phyloP scores from a whole-genome alignment of 1,140 invertebrate genomes.

The Maniola jurtina region DNA sequence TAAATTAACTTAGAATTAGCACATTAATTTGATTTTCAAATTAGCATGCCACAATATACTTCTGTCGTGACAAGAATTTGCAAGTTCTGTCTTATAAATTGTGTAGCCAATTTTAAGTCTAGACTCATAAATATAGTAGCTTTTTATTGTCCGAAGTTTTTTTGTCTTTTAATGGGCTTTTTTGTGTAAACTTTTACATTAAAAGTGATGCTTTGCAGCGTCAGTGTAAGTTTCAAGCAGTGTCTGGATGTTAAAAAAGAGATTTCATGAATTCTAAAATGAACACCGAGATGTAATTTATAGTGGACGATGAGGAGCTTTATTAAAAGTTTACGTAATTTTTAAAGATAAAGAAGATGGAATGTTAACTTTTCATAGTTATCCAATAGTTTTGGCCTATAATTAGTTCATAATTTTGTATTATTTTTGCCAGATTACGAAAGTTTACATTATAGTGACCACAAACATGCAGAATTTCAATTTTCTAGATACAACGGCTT shows the following conservation, averaged over 20 bases:
- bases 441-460: too few species aligned
- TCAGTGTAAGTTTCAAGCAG: background rate
- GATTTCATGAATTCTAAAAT: too few species aligned
- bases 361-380: too few species aligned
- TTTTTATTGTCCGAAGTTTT: background rate
- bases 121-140: background rate
- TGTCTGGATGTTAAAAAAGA: background rate
- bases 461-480: too few species aligned
- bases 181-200: background rate
- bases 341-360: too few species aligned
- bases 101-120: background rate
- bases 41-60: background rate
- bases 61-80: background rate
- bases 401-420: too few species aligned
- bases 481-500: too few species aligned
- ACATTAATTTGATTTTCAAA: conserved; percentile 3
- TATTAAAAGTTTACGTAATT: too few species aligned
- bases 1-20: conserved; percentile 2
- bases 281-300: too few species aligned
- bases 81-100: background rate
- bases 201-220: background rate
- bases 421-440: too few species aligned
- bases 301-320: too few species aligned
- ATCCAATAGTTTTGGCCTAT: too few species aligned
- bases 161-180: background rate